These are phyloP conservation scores for Sarotherodon lohbergeri DNA, from an alignment of 2,113 vertebrate species.

Conservation along the genomic window DNA sequence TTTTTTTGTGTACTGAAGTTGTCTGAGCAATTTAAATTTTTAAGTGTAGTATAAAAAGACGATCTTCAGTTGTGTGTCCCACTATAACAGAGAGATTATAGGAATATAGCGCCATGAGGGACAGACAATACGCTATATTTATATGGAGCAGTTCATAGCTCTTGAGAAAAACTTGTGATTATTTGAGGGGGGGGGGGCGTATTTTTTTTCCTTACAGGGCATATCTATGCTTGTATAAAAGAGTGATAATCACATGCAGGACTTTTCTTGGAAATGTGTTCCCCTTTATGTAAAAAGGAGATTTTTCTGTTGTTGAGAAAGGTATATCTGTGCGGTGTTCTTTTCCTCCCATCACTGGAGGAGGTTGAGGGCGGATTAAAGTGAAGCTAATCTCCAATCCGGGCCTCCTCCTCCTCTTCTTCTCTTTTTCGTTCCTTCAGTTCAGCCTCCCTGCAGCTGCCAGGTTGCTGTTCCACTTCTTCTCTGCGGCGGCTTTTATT, in stretches of 20 bases:
- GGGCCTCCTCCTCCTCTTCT: slow-evolving; percentile 38
- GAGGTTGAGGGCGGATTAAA: slow-evolving; percentile 48
- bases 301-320: slow-evolving; percentile 8
- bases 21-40: not conserved
- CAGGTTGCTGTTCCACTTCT: slow-evolving; percentile 61
- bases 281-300: slow-evolving; percentile 2
- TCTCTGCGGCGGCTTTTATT: slow-evolving; percentile 58
- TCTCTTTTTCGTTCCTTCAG: slow-evolving; percentile 25
- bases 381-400: slow-evolving; percentile 57
- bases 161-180: not conserved
- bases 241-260: slow-evolving; percentile 20
- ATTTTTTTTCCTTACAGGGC: not conserved
- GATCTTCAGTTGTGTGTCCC: not conserved
- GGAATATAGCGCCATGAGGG: not conserved
- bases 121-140: not conserved
- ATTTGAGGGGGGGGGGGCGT: not conserved
- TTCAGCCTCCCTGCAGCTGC: slow-evolving; percentile 63
- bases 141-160: not conserved
- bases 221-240: not conserved
- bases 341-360: slow-evolving; percentile 17
- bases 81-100: not conserved
- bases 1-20: not conserved
- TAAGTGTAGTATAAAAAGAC: not conserved
- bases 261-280: slow-evolving; percentile 16
- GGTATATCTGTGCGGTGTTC: slow-evolving; percentile 1